phyloP scores from a whole-genome alignment of 64 coral and sea anemone genomes.

The Montipora cactus region DNA sequence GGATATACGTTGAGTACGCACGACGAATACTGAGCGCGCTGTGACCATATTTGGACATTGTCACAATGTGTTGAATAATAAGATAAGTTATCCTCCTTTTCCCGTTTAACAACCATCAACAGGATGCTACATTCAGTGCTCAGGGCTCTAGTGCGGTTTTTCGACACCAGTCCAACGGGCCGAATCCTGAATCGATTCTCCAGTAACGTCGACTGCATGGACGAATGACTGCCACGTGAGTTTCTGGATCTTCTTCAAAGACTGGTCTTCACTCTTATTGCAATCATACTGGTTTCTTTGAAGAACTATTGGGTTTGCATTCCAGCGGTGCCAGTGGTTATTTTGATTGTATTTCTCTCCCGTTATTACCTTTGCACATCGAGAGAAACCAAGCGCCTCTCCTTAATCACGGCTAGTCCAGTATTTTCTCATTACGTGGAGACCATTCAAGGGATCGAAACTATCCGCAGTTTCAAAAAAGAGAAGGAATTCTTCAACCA shows the following conservation, averaged over 20 bases:
- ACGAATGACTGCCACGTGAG: slow-evolving; percentile 1
- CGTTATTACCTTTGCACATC: slow-evolving; percentile 12
- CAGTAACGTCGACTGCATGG: slow-evolving; percentile 49
- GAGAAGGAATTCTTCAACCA: slow-evolving; percentile 12
- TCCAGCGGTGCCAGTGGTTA: slow-evolving; percentile 5
- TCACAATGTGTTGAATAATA: too few species aligned
- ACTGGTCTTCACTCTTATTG: not conserved
- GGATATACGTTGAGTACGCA: too few species aligned
- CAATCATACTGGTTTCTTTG: slow-evolving; percentile 15
- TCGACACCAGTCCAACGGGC: slow-evolving; percentile 46
- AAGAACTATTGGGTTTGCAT: slow-evolving; percentile 24
- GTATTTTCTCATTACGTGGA: slow-evolving; percentile 42
- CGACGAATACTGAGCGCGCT: too few species aligned
- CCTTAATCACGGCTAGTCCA: slow-evolving; percentile 25
- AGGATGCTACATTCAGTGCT: slow-evolving; percentile 41
- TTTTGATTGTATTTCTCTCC: not conserved
- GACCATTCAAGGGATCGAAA: slow-evolving; percentile 42
- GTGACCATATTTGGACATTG: too few species aligned
- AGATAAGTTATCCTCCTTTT: too few species aligned
- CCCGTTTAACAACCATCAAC: not conserved
- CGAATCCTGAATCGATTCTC: slow-evolving; percentile 67
- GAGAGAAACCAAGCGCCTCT: slow-evolving; percentile 23
- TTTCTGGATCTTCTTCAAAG: slow-evolving; percentile 15
- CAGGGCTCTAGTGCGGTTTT: slow-evolving; percentile 27
- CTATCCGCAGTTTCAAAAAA: slow-evolving; percentile 25